Evolutionary conservation across 2,797 vertebrate species (phyloP), one percentile per base, ranked within the genome.

Genomic region (Acipenser transmontanus): DNA sequence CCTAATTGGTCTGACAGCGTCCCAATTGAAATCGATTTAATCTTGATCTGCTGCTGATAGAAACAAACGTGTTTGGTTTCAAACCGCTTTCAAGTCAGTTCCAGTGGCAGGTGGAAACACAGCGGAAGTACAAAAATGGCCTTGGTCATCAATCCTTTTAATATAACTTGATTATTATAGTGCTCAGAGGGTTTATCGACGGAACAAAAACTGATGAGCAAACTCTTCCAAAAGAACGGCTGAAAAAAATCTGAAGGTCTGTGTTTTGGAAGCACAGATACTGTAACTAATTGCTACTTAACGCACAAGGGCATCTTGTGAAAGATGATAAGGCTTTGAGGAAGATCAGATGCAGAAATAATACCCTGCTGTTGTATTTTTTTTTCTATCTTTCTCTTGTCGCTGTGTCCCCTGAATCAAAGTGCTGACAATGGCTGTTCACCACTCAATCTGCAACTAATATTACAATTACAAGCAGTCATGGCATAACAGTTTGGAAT

Each of bases 381-480:
- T 8, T 57, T 57, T 57, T 11, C 11, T 57, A 11, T 57, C 12
- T 7, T 1, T 11, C 54, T 7, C 7, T 13, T 57, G 54, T 11
- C 34, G 2, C 14, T 57, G 12, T 1, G 17, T 83, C 79, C 69
- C 77, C 68, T 78, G 80, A 78, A 86, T 84, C 79, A 85, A 84
- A 78, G 78, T 82, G 76, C 71, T 5, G 4, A 82, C 85, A 74
- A 61, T 77, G 82, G 85, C 81, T 76, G 76, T 78, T 78, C 81
- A 82, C 72, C 74, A 81, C 86, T 87, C 88, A 86, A 88, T 90
- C 87, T 84, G 78, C 81, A 86, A 88, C 85, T 86, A 86, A 70
- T 67, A 74, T 9, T 34, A 81, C 90, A 90, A 89, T 91, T 90
- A 90, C 85, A 89, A 88, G 87, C 78, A 90, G 84, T 88, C 85